These are phyloP conservation scores for Hydriomena furcata DNA, from an alignment of 2,888 invertebrate genomes.

Conservation along the genomic window DNA sequence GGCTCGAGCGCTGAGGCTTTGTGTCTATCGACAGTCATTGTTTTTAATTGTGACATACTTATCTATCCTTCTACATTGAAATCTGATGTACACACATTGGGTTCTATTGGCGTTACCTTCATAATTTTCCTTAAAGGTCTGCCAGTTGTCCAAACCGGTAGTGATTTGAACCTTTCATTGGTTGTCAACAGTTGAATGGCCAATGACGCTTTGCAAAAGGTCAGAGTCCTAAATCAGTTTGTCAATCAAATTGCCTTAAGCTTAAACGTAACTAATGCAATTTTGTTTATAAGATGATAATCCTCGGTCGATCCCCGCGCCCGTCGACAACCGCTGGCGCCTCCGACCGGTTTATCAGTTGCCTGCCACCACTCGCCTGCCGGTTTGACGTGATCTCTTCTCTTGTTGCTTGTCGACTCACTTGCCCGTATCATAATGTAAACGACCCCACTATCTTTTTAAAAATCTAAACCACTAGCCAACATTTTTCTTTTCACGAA, in stretches of 20 bases:
- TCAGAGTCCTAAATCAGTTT: conserved; percentile 22
- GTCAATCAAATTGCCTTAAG: too few relatives aligned
- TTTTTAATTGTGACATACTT: conserved; percentile 37
- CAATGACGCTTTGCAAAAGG: conserved; percentile 27
- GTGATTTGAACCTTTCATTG: conserved; percentile 7
- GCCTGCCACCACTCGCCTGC: conserved; percentile 76
- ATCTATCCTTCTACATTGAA: conserved; percentile 18
- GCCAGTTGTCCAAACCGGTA: not conserved
- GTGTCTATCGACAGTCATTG: conserved; percentile 42
- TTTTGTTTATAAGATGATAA: conserved; percentile 80
- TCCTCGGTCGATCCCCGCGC: conserved; percentile 61
- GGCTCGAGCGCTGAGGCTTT: conserved; percentile 40
- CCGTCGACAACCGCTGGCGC: conserved; percentile 68
- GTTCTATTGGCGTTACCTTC: conserved; percentile 29
- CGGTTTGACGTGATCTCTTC: conserved; percentile 80
- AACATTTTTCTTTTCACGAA: conserved; percentile 28
- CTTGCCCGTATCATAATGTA: conserved; percentile 73
- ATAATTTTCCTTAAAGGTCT: conserved; percentile 30
- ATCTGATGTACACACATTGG: conserved; percentile 3
- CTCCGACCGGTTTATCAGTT: conserved; percentile 77
- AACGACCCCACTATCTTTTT: conserved; percentile 71
- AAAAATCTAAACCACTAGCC: conserved; percentile 46
- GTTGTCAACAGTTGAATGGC: not conserved
- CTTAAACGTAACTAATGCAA: conserved; percentile 66
- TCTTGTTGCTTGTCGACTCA: conserved; percentile 70